Evolutionary conservation across 1,140 invertebrate genomes (phyloP).

Genomic region (Habropoda laboriosa): DNA sequence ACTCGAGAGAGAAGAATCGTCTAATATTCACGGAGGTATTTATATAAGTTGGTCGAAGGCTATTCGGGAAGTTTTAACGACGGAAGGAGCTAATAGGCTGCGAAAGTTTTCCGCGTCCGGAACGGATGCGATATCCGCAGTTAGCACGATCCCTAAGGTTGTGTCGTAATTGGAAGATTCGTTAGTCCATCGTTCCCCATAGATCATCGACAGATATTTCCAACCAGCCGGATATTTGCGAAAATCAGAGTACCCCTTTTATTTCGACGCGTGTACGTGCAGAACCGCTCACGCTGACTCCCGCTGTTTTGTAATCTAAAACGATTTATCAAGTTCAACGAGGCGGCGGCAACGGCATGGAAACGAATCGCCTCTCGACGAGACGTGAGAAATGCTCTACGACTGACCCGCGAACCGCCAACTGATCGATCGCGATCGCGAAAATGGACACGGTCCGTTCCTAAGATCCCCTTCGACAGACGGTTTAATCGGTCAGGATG

Average conservation of each 20-base stretch:
- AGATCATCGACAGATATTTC: not conserved
- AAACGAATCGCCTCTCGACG: constrained; percentile 43
- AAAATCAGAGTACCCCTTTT: not conserved
- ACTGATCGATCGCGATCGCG: constrained; percentile 55
- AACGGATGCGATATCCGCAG: constrained; percentile 28
- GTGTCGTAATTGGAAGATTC: constrained; percentile 49
- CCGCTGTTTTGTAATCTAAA: constrained; percentile 52
- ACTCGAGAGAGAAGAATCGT: constrained; percentile 38
- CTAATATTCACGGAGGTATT: constrained; percentile 51
- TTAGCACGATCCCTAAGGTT: constrained; percentile 6
- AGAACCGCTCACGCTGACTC: constrained; percentile 16
- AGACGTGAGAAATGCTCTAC: constrained; percentile 32
- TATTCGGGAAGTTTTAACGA: constrained; percentile 62
- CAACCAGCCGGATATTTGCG: not conserved
- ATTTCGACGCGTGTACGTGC: constrained; percentile 14
- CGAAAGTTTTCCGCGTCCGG: constrained; percentile 47
- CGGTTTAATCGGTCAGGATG: constrained; percentile 6
- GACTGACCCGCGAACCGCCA: constrained; percentile 5
- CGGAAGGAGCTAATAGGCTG: constrained; percentile 50
- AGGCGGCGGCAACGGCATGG: constrained; percentile 39
- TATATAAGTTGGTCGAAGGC: constrained; percentile 49
- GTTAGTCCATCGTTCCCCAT: not conserved
- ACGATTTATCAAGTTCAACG: constrained; percentile 57
- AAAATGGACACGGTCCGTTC: not conserved
- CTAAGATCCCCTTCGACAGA: not conserved